Percentiles rank a stretch among this genome's conserved stretches.
Conservation (phyloP, 2,797 vertebrate species). For the Protonibea diacanthus region DNA sequence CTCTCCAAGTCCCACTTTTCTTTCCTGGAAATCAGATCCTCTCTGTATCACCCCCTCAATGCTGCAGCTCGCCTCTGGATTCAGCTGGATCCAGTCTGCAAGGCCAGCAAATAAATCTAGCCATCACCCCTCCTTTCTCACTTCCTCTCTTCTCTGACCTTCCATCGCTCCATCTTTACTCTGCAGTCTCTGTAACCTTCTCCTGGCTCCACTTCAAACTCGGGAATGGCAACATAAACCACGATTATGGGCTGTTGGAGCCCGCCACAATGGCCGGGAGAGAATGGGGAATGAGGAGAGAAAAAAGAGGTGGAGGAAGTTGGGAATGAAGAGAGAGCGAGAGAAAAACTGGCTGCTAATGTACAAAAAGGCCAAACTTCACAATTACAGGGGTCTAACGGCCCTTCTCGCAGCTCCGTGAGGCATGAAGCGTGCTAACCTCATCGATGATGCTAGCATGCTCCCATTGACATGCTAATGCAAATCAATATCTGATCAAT, state of each 20-base stretch:
- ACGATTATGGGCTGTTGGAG: slow-evolving; percentile 17
- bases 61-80: slow-evolving; percentile 35
- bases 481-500: not conserved
- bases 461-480: not conserved
- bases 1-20: slow-evolving; percentile 11
- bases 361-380: not conserved
- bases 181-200: slow-evolving; percentile 22
- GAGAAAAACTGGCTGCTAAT: not conserved
- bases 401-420: not conserved
- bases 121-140: slow-evolving; percentile 7
- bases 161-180: slow-evolving; percentile 28
- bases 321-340: not conserved
- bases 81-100: slow-evolving; percentile 39
- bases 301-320: not conserved
- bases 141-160: slow-evolving; percentile 25
- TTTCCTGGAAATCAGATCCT: slow-evolving; percentile 42
- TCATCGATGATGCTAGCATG: not conserved
- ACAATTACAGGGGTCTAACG: too few species aligned
- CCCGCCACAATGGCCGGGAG: not conserved
- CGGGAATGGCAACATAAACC: slow-evolving; percentile 31
- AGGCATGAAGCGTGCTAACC: not conserved
- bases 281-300: not conserved
- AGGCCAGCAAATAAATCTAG: slow-evolving; percentile 36
- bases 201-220: slow-evolving; percentile 38
- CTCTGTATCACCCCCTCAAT: slow-evolving; percentile 18